Evolutionary conservation across 2,113 vertebrate species (phyloP).

Genomic region (Phalacrocorax pelagicus): DNA sequence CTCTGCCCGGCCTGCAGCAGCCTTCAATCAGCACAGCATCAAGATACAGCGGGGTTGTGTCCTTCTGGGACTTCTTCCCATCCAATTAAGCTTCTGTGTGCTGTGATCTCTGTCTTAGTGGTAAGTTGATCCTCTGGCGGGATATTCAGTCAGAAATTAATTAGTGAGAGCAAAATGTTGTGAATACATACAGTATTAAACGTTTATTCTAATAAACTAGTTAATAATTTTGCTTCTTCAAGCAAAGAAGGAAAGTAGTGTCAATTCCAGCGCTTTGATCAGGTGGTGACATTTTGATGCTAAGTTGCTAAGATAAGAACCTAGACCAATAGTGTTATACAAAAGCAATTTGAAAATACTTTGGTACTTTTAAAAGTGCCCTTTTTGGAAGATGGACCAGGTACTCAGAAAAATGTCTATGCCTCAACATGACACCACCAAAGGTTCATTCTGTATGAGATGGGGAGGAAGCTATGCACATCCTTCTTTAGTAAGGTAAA

Average conservation of each 20-base stretch:
- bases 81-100: background rate
- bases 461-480: background rate
- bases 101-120: background rate
- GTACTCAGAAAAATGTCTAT: background rate
- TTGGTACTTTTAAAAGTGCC: background rate
- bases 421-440: too few relatives aligned
- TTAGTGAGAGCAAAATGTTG: background rate
- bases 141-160: background rate
- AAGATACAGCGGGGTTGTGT: background rate
- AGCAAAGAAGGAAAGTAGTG: background rate
- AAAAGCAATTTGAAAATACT: background rate
- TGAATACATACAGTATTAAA: background rate
- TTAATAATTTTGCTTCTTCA: background rate
- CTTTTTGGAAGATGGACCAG: background rate
- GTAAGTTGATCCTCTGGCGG: background rate
- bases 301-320: background rate
- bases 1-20: background rate
- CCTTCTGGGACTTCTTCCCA: background rate
- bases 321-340: background rate
- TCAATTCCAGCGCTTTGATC: background rate
- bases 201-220: conserved; percentile 30
- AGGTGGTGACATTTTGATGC: background rate
- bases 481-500: background rate
- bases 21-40: background rate
- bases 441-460: background rate